Evolutionary conservation across 2,888 invertebrate species (phyloP).

Genomic region (Heliconius charithonia): DNA sequence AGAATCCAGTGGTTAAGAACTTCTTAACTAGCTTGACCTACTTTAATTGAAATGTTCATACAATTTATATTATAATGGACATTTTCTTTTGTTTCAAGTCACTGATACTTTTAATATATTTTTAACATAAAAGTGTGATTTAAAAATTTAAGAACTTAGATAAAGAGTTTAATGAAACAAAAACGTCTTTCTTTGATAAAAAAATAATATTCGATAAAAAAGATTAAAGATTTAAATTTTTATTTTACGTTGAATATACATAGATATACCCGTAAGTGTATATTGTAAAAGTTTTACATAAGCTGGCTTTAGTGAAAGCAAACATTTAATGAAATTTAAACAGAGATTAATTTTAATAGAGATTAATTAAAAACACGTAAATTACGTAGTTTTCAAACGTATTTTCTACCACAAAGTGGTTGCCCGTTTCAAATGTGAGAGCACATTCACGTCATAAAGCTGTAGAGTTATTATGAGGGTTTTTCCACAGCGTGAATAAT

Average conservation of each 20-base stretch:
- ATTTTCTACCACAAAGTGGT: constrained; percentile 14
- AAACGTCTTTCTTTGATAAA: neutral
- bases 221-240: neutral
- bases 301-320: neutral
- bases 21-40: neutral
- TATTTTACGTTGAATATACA: neutral
- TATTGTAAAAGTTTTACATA: neutral
- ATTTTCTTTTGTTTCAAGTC: neutral
- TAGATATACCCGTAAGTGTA: too few relatives aligned
- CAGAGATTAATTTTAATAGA: neutral
- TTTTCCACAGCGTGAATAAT: constrained; percentile 23
- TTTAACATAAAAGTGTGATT: neutral
- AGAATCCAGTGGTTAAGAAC: neutral
- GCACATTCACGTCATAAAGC: constrained; percentile 16
- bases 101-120: neutral
- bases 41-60: constrained; percentile 1
- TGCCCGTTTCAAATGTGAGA: constrained; percentile 17
- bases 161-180: neutral
- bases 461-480: constrained; percentile 19
- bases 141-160: neutral
- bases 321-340: constrained; percentile 15
- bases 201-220: too few relatives aligned
- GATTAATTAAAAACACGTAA: constrained; percentile 13
- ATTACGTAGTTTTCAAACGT: constrained; percentile 15
- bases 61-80: neutral